These are phyloP conservation scores for Neomicropteryx cornuta DNA, from an alignment of 1,140 invertebrate species.

Conservation along the genomic window DNA sequence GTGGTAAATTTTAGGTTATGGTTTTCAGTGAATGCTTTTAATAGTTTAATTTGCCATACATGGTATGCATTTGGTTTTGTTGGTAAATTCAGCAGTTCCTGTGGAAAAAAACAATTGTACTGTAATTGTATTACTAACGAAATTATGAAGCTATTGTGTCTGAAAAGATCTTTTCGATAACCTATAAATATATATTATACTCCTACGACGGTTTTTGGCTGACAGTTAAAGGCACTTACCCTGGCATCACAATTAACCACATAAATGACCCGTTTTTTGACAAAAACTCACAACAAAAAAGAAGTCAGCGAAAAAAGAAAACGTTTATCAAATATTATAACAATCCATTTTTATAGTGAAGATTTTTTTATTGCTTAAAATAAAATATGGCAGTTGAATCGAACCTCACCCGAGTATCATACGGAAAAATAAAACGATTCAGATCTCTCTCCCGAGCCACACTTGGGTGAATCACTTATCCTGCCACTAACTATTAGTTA, in stretches of 20 bases:
- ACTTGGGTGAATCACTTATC: no score
- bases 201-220: conserved; percentile 9
- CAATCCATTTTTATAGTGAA: no score
- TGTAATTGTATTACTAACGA: neutral
- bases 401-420: no score
- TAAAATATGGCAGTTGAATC: no score
- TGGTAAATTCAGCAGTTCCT: conserved; percentile 37
- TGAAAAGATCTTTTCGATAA: conserved; percentile 5
- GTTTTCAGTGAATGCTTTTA: conserved; percentile 38
- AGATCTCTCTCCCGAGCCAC: no score
- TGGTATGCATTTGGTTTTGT: conserved; percentile 37
- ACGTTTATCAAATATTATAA: no score
- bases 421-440: no score
- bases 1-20: conserved; percentile 14
- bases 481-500: no score
- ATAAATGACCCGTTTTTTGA: no score
- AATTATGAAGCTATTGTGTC: neutral
- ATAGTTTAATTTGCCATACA: conserved; percentile 56
- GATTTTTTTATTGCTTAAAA: no score
- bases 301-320: no score
- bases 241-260: neutral
- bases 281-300: no score
- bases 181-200: conserved; percentile 6
- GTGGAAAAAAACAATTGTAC: conserved; percentile 15
- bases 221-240: conserved; percentile 5